Evolutionary conservation across 2,797 vertebrate genomes (phyloP).

Genomic region (Phyllotis vaccarum): DNA sequence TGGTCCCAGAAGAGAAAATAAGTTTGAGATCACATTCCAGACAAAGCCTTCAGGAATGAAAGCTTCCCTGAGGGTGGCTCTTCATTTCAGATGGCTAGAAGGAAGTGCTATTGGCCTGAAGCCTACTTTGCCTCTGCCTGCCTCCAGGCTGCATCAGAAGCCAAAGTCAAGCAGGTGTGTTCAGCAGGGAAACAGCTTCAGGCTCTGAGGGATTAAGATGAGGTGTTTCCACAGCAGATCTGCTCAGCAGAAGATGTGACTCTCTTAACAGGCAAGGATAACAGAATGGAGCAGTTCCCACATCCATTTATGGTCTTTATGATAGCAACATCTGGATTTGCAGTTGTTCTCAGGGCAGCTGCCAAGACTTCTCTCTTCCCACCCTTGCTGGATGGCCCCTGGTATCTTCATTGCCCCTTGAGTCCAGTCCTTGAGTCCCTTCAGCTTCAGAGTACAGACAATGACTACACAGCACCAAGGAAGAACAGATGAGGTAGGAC

Average conservation of each 20-base stretch:
- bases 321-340: neutral
- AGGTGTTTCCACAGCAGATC: neutral
- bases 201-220: neutral
- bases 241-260: neutral
- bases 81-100: neutral
- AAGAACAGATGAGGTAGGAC: neutral
- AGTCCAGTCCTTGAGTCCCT: neutral
- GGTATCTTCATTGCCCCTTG: neutral
- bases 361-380: neutral
- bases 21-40: neutral
- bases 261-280: neutral
- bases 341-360: neutral
- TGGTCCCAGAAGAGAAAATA: neutral
- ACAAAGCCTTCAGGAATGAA: neutral
- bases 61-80: neutral
- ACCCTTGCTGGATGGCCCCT: neutral
- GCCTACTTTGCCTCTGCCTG: neutral
- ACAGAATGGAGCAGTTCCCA: rapidly evolving
- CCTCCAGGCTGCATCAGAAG: neutral
- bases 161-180: neutral
- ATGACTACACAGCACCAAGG: neutral
- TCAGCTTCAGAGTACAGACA: neutral
- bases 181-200: neutral
- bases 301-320: neutral
- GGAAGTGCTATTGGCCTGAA: neutral